These are phyloP conservation scores for Polymixis flavicincta DNA, from an alignment of 2,888 invertebrate species.

Conservation along the genomic window DNA sequence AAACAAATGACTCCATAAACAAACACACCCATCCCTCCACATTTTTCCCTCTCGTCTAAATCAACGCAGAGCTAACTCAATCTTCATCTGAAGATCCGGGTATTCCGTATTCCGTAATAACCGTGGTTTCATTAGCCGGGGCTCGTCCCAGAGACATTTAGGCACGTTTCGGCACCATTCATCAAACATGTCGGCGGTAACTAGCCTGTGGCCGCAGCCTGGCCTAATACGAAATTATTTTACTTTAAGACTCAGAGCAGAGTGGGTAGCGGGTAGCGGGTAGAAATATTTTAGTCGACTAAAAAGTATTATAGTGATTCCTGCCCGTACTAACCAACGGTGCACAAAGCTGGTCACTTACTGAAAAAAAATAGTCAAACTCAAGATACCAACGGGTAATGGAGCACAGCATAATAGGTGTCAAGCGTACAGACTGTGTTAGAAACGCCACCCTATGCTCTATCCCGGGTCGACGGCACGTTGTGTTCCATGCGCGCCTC, in stretches of 20 bases:
- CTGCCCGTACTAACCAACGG: too few species aligned
- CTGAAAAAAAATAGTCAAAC: too few species aligned
- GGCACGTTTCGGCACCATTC: slow-evolving; percentile 48
- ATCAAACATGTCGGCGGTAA: slow-evolving; percentile 55
- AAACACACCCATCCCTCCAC: background rate
- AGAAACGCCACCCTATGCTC: too few species aligned
- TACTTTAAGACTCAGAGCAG: background rate
- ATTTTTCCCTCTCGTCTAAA: slow-evolving; percentile 17
- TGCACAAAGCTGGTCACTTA: too few species aligned
- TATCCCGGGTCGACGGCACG: too few species aligned
- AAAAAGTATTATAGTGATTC: too few species aligned
- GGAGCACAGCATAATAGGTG: too few species aligned
- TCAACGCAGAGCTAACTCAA: slow-evolving; percentile 51
- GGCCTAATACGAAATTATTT: slow-evolving; percentile 52
- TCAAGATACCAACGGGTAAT: too few species aligned
- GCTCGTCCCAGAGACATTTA: slow-evolving; percentile 31
- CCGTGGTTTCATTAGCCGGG: slow-evolving; percentile 54
- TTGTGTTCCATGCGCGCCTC: too few species aligned
- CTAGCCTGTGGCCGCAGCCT: slow-evolving; percentile 27
- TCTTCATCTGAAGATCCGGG: slow-evolving; percentile 33
- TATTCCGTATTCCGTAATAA: slow-evolving; percentile 37
- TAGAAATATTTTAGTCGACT: background rate
- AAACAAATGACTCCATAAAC: background rate
- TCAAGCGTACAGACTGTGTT: too few species aligned
- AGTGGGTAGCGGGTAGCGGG: background rate